Conservation (phyloP, 1,140 invertebrate species). For the Mizuhopecten yessoensis region DNA sequence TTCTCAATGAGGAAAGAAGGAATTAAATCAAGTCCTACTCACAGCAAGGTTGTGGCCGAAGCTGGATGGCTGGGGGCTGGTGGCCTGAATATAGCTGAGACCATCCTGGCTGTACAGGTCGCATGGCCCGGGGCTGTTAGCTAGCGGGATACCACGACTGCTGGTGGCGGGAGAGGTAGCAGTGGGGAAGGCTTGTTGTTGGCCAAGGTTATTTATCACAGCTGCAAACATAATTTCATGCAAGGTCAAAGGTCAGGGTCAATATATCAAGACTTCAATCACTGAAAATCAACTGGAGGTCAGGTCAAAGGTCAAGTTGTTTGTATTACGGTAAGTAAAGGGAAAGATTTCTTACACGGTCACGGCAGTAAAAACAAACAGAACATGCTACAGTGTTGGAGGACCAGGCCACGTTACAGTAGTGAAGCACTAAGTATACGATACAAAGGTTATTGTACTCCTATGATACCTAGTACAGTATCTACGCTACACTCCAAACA, state of each 20-base stretch:
- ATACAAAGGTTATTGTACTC: too few species aligned
- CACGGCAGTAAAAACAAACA: neutral
- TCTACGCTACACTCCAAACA: neutral
- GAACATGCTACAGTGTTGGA: neutral
- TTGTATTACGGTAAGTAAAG: neutral
- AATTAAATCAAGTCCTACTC: conserved; percentile 57
- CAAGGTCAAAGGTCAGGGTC: neutral
- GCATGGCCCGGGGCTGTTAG: conserved; percentile 91
- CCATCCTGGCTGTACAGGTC: conserved; percentile 93
- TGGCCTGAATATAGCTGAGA: conserved; percentile 95
- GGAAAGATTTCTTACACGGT: neutral
- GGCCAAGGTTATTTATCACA: conserved; percentile 97
- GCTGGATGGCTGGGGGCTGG: conserved; percentile 93
- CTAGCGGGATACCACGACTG: conserved; percentile 90
- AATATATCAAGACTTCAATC: neutral
- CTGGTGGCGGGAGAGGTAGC: conserved; percentile 89
- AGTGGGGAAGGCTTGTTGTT: conserved; percentile 88
- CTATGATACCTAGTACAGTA: neutral
- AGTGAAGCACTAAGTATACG: neutral
- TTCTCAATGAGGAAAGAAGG: too few species aligned
- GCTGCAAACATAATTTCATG: conserved; percentile 74
- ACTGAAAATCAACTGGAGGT: neutral
- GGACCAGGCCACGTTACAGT: neutral
- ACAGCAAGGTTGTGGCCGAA: conserved; percentile 93
- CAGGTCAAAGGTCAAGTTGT: neutral